Evolutionary conservation across 2,888 invertebrate genomes (phyloP).

Genomic region (Siphlonurus alternatus): DNA sequence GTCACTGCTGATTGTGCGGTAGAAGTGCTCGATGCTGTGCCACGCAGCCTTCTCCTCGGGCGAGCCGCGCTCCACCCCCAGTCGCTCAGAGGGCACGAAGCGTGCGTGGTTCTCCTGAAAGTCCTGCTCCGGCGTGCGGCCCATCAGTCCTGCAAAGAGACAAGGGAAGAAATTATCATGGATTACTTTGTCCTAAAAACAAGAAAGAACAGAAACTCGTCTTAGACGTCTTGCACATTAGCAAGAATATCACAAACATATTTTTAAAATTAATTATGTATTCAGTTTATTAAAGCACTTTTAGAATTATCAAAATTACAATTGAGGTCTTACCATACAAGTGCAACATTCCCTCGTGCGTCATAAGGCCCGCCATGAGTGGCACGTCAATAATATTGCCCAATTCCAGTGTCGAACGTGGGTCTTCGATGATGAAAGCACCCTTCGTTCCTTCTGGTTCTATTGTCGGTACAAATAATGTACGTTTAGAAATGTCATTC

Average conservation of each 20-base stretch:
- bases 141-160: neutral
- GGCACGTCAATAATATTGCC: slow-evolving; percentile 10
- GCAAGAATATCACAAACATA: no score
- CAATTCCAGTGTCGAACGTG: neutral
- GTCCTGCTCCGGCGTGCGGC: neutral
- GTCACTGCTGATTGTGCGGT: neutral
- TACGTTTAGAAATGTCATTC: neutral
- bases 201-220: neutral
- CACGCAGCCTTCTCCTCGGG: neutral
- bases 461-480: slow-evolving; percentile 5
- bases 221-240: no score
- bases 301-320: no score
- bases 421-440: slow-evolving; percentile 7
- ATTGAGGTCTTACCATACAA: neutral
- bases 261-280: no score
- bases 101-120: neutral
- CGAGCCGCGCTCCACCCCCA: slow-evolving; percentile 3
- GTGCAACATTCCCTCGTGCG: slow-evolving; percentile 8
- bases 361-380: slow-evolving; percentile 7
- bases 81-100: slow-evolving; percentile 3
- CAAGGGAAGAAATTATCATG: neutral
- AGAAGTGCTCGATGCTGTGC: slow-evolving; percentile 3
- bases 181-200: neutral
- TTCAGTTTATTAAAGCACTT: no score
- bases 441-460: slow-evolving; percentile 9